Evolutionary conservation across 2,797 vertebrate genomes (phyloP).

Genomic region (Benthosema pterotum): DNA sequence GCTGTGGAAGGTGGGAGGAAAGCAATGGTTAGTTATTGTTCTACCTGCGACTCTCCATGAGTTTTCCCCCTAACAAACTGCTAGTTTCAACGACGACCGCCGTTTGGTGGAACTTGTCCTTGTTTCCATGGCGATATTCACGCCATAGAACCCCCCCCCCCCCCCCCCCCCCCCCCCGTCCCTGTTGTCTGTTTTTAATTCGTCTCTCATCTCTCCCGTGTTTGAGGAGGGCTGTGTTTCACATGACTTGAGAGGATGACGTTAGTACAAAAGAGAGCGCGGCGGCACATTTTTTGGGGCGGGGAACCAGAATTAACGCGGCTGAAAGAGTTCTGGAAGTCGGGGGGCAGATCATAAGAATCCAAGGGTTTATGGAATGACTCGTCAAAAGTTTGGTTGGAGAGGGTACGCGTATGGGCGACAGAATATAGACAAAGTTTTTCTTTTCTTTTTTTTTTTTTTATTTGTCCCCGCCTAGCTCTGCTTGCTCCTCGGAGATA

Average conservation of each 20-base stretch:
- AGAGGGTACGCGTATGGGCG: no score
- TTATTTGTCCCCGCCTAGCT: no score
- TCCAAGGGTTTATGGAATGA: conserved; percentile 13
- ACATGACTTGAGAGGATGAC: conserved; percentile 60
- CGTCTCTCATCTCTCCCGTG: conserved; percentile 33
- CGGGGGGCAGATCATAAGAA: conserved; percentile 1
- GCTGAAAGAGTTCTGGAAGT: conserved; percentile 23
- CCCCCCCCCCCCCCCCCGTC: no score
- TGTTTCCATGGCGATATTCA: conserved; percentile 67
- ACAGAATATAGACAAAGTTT: no score
- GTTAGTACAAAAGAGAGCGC: conserved; percentile 21
- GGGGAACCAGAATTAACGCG: conserved; percentile 30
- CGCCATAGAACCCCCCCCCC: no score
- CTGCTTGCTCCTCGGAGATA: conserved; percentile 14
- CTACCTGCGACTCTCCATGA: conserved; percentile 21
- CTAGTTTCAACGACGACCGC: conserved; percentile 24
- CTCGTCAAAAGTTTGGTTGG: conserved; percentile 37
- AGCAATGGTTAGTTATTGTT: conserved; percentile 40
- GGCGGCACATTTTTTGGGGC: conserved; percentile 34
- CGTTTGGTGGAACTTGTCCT: conserved; percentile 38
- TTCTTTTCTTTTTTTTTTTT: no score
- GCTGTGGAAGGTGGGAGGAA: conserved; percentile 48
- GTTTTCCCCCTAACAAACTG: conserved; percentile 48
- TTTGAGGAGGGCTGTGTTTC: conserved; percentile 62
- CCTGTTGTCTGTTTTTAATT: no score